Base-by-base conservation (phyloP, 2,113 vertebrate species). In the Penelope pileata region DNA sequence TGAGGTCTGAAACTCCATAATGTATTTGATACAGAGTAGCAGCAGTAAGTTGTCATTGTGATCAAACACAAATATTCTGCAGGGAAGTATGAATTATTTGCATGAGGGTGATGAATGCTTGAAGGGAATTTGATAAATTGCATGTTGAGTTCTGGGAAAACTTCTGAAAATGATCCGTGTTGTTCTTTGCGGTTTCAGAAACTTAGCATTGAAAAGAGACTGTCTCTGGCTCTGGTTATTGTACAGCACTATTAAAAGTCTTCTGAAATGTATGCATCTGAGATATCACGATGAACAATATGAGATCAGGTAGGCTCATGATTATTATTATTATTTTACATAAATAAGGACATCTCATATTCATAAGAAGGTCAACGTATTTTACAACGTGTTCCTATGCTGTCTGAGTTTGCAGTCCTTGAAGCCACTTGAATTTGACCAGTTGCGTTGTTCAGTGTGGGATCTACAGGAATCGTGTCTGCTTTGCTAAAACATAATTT, bases 1-100 rank as follows among this genome's bases (percentile, higher is more conserved):
- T 60, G 79, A 85, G 79, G 56, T 74, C 67, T 93, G 92, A 67
- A 77, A 58, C 81, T 93, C 89, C 29, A 2, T 58, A 66, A 83
- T 12, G 16, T 22, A 10, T 75, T 51, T 69, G 69, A 36, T 63
- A 34, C 26, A 40, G 74, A 92, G 51, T 13, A 91, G 95, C 81
- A 93, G 90, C 93, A 86, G 68, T 47, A 29, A 86, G 69, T 82
- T 95, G 92, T 94, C 94, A 93, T 78, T 91, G 93, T 93, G 91
- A 96, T 96, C 94, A 94, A 93, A 94, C 87, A 95, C 85, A 89
- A 83, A 90, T 77, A 82, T 92, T 59, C 82, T 86, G 82, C 17
- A 22, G 94, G 91, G 93, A 94, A 95, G 93, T 95, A 97, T 91
- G 88, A 89, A 85, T 94, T 92, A 90, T 95, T 93, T 91, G 93